These are phyloP conservation scores for Phoenicopterus ruber DNA, from an alignment of 2,113 vertebrate genomes.

Conservation along the genomic window DNA sequence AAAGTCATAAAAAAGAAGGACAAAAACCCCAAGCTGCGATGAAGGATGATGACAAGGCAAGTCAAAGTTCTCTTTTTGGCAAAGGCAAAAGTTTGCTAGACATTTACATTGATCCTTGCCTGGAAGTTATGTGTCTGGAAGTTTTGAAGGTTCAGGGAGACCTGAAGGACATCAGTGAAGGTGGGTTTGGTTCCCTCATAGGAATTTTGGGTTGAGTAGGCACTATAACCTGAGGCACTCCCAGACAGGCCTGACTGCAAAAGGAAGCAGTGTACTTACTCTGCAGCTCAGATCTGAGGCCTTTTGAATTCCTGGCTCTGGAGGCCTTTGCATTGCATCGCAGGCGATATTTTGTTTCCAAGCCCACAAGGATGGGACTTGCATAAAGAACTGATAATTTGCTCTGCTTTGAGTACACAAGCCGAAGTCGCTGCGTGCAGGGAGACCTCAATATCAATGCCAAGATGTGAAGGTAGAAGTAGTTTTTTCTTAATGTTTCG, in stretches of 20 bases:
- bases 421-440: neutral
- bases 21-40: accelerated
- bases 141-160: neutral
- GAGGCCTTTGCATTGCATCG: accelerated
- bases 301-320: neutral
- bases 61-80: neutral
- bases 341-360: neutral
- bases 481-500: neutral
- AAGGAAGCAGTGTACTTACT: neutral
- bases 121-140: neutral
- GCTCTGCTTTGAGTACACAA: neutral
- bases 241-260: neutral
- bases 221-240: neutral
- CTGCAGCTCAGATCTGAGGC: neutral
- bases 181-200: neutral
- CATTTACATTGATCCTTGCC: accelerated
- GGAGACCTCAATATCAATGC: neutral
- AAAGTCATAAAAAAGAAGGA: neutral
- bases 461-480: neutral
- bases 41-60: neutral
- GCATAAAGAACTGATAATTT: neutral
- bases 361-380: neutral
- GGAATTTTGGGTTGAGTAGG: neutral
- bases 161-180: neutral
- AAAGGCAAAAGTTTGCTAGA: neutral